Percentiles rank a stretch among this genome's conserved stretches.
phyloP scores from a whole-genome alignment of 1,140 invertebrate genomes.

The Hylaeus volcanicus region DNA sequence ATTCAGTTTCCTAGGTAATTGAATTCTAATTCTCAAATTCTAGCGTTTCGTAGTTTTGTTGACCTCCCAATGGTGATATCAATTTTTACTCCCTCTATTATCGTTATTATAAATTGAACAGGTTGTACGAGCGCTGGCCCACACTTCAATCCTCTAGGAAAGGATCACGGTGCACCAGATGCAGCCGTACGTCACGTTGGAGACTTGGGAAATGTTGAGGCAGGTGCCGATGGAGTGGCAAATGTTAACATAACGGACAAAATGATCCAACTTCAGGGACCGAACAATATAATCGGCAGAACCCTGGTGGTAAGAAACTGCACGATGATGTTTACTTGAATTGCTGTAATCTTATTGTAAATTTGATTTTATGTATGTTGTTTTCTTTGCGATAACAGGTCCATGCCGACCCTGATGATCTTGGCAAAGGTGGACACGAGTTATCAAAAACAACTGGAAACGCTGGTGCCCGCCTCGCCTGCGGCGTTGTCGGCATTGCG shows the following conservation, averaged over 20 bases:
- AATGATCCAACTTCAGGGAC: slow-evolving; percentile 87
- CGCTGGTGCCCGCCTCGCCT: slow-evolving; percentile 96
- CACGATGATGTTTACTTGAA: slow-evolving; percentile 18
- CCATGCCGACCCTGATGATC: slow-evolving; percentile 96
- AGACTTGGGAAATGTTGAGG: slow-evolving; percentile 95
- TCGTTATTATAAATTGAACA: slow-evolving; percentile 58
- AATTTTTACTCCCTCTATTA: background rate
- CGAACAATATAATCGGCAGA: slow-evolving; percentile 91
- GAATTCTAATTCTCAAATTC: background rate
- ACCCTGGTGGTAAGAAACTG: slow-evolving; percentile 87
- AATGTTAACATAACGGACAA: slow-evolving; percentile 89
- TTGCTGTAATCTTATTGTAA: background rate
- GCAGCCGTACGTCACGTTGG: slow-evolving; percentile 91
- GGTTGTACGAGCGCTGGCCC: slow-evolving; percentile 97
- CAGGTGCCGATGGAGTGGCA: slow-evolving; percentile 86
- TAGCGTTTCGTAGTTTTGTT: no score
- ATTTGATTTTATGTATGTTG: background rate
- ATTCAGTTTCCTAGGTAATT: background rate
- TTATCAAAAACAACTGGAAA: slow-evolving; percentile 98
- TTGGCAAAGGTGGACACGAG: slow-evolving; percentile 96
- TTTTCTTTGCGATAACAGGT: slow-evolving; percentile 77
- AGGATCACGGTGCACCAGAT: slow-evolving; percentile 92
- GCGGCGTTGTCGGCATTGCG: slow-evolving; percentile 97
- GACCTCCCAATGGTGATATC: no score
- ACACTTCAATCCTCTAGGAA: slow-evolving; percentile 95